A percentile compares a stretch with the other conserved stretches of the same genome.
phyloP scores from a whole-genome alignment of 2,888 invertebrate genomes.

The Eupithecia inturbata region DNA sequence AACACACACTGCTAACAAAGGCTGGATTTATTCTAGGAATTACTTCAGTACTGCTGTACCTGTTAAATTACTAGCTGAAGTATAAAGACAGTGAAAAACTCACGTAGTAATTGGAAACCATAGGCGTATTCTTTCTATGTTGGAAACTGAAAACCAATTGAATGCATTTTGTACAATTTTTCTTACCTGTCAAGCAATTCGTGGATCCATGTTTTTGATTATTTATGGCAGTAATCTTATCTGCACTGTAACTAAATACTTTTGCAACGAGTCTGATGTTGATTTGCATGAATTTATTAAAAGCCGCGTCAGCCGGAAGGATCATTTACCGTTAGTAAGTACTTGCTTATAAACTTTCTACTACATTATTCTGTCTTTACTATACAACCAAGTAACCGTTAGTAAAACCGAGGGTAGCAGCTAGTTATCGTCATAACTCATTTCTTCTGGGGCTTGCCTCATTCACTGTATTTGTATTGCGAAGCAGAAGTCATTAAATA shows the following conservation, averaged over 20 bases:
- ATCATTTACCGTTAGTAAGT: too few species aligned
- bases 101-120: neutral
- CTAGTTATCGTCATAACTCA: neutral
- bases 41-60: neutral
- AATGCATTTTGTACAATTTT: too few species aligned
- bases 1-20: constrained; percentile 8
- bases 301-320: too few species aligned
- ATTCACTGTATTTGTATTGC: constrained; percentile 2
- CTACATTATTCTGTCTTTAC: too few species aligned
- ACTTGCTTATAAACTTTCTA: too few species aligned
- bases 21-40: neutral
- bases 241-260: too few species aligned
- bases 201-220: too few species aligned
- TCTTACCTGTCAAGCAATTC: neutral
- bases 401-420: neutral
- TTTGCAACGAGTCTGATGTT: too few species aligned
- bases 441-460: neutral
- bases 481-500: constrained; percentile 28
- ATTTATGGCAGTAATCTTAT: neutral
- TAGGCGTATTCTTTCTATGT: too few species aligned
- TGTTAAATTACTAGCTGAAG: neutral
- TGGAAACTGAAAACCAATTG: too few species aligned
- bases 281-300: too few species aligned
- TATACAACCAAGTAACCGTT: neutral
- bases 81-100: too few species aligned